Percentiles rank a stretch among this genome's conserved stretches.
phyloP scores from a whole-genome alignment of 2,888 invertebrate species.

The Nycteola revayana region DNA sequence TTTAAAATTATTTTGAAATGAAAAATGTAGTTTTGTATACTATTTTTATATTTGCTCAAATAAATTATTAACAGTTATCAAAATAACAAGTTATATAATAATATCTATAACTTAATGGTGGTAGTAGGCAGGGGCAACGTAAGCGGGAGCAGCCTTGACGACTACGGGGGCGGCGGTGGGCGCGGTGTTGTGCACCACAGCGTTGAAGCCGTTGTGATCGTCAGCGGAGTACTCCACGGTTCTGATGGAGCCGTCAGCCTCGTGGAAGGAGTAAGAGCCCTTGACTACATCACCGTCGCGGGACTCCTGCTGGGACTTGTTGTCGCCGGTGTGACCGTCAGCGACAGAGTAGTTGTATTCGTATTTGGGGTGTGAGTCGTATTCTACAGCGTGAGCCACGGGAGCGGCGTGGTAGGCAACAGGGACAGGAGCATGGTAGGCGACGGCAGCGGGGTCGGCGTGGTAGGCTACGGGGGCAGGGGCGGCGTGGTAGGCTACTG shows the following conservation, averaged over 20 bases:
- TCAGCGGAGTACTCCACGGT: conserved; percentile 77
- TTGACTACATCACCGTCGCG: conserved; percentile 76
- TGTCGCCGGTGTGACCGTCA: conserved; percentile 77
- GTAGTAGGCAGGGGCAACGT: conserved; percentile 53
- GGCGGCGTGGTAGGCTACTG: conserved; percentile 14
- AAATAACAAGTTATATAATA: conserved; percentile 8
- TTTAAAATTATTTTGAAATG: not conserved
- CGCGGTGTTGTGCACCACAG: conserved; percentile 60
- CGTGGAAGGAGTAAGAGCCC: conserved; percentile 72
- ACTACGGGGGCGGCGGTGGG: conserved; percentile 49
- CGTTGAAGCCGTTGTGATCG: conserved; percentile 70
- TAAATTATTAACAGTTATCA: not conserved
- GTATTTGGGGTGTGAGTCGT: conserved; percentile 49
- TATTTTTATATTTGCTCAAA: not conserved
- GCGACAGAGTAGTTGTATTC: conserved; percentile 75
- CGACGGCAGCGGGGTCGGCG: conserved; percentile 5
- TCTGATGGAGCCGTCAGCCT: conserved; percentile 75
- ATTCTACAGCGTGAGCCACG: conserved; percentile 32
- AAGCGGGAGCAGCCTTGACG: conserved; percentile 39
- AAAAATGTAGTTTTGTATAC: not conserved
- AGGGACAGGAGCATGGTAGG: conserved; percentile 31
- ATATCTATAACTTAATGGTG: conserved; percentile 43
- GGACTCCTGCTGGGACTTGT: conserved; percentile 72
- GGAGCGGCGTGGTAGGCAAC: conserved; percentile 19
- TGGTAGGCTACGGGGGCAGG: conserved; percentile 22